These are phyloP conservation scores for Perca flavescens DNA, from an alignment of 2,113 vertebrate genomes.

Conservation along the genomic window DNA sequence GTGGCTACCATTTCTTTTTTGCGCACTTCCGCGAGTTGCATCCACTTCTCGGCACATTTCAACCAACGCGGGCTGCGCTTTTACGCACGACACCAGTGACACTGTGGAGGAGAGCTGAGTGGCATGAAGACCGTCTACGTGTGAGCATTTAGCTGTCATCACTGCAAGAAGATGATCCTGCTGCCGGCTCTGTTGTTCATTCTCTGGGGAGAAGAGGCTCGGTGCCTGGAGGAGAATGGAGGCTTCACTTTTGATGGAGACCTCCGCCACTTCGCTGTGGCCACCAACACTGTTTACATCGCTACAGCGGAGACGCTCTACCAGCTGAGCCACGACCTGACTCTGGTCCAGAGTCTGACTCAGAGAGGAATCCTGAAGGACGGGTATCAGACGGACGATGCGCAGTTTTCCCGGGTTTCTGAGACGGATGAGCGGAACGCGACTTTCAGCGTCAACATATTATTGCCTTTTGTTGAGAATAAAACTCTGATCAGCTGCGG, in stretches of 20 bases:
- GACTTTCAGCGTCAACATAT: conserved; percentile 68
- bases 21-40: not conserved
- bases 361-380: conserved; percentile 21
- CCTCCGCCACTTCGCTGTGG: conserved; percentile 86
- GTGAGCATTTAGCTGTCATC: not conserved
- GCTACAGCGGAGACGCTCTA: conserved; percentile 87
- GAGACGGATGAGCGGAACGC: not conserved
- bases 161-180: conserved; percentile 48
- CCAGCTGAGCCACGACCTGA: conserved; percentile 84
- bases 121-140: not conserved
- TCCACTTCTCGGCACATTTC: conserved; percentile 14
- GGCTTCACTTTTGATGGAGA: conserved; percentile 34
- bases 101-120: not conserved
- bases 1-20: no score
- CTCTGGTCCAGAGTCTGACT: conserved; percentile 20
- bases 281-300: conserved; percentile 81
- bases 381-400: rapidly evolving
- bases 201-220: conserved; percentile 24
- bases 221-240: not conserved
- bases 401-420: conserved; percentile 34
- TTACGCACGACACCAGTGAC: conserved; percentile 28
- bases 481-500: conserved; percentile 87
- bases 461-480: conserved; percentile 84
- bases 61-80: not conserved
- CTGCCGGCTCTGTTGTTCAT: conserved; percentile 38